Conservation (phyloP, 2,113 vertebrate genomes). For the Xiphophorus hellerii region DNA sequence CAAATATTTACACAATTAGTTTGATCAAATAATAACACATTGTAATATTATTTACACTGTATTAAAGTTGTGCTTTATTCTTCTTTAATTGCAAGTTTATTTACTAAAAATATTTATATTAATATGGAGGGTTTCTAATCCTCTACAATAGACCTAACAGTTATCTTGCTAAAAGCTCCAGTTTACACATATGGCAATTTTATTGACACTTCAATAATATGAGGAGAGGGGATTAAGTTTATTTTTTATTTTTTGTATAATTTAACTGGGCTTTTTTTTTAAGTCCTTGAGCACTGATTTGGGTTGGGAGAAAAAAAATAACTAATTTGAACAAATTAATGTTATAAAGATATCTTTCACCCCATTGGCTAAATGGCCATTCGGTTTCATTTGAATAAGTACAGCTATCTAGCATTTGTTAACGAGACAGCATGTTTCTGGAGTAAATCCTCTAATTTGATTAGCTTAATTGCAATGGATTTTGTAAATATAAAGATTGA, state of each 20-base stretch:
- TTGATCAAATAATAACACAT: background rate
- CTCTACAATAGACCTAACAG: background rate
- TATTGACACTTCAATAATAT: background rate
- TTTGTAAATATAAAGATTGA: constrained; percentile 86
- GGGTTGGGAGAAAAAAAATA: constrained; percentile 60
- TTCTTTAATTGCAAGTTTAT: too few relatives aligned
- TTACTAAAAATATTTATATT: too few relatives aligned
- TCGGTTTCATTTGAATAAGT: constrained; percentile 80
- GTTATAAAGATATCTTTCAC: constrained; percentile 75
- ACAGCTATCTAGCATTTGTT: constrained; percentile 77
- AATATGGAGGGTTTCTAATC: background rate
- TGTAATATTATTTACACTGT: background rate
- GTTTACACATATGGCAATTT: background rate
- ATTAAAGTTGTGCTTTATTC: too few relatives aligned
- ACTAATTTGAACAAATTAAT: constrained; percentile 72
- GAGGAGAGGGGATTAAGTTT: background rate
- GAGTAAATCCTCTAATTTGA: constrained; percentile 81
- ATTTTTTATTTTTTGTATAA: background rate
- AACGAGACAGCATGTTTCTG: constrained; percentile 76
- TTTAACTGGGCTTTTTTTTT: background rate
- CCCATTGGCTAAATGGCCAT: constrained; percentile 79
- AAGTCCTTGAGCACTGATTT: constrained; percentile 17
- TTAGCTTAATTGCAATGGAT: constrained; percentile 84
- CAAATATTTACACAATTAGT: background rate
- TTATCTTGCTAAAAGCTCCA: background rate